Conservation (phyloP, 2,888 invertebrate genomes). For the Neocrepidodera transversa region DNA sequence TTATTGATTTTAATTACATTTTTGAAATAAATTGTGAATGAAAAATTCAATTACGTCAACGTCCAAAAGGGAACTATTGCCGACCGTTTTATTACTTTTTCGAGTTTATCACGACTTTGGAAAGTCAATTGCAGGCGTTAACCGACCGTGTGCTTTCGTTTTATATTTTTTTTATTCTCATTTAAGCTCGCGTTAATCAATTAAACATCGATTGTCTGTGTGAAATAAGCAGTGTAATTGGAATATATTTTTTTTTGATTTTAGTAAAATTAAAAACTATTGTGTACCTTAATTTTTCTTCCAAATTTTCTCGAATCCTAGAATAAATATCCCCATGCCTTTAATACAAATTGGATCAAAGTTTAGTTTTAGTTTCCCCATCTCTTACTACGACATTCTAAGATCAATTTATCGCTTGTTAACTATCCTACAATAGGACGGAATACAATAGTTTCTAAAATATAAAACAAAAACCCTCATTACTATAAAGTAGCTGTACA, state of each 20-base stretch:
- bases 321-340: no score
- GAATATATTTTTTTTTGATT: no score
- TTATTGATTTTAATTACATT: constrained; percentile 28
- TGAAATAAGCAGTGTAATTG: neutral
- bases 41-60: constrained; percentile 24
- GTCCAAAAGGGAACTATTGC: constrained; percentile 15
- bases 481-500: neutral
- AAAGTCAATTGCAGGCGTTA: constrained; percentile 19
- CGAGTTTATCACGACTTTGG: constrained; percentile 22
- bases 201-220: neutral
- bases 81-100: constrained; percentile 20
- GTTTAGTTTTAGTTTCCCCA: no score
- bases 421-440: no score
- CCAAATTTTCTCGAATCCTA: no score
- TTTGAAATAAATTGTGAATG: constrained; percentile 26
- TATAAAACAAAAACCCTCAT: neutral
- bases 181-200: neutral
- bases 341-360: no score
- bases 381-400: no score
- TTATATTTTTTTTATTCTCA: neutral
- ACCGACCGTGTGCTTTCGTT: neutral
- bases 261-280: no score
- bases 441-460: no score
- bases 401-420: no score
- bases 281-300: no score